Conservation (phyloP, 1,140 invertebrate species). For the Campoletis sonorensis region DNA sequence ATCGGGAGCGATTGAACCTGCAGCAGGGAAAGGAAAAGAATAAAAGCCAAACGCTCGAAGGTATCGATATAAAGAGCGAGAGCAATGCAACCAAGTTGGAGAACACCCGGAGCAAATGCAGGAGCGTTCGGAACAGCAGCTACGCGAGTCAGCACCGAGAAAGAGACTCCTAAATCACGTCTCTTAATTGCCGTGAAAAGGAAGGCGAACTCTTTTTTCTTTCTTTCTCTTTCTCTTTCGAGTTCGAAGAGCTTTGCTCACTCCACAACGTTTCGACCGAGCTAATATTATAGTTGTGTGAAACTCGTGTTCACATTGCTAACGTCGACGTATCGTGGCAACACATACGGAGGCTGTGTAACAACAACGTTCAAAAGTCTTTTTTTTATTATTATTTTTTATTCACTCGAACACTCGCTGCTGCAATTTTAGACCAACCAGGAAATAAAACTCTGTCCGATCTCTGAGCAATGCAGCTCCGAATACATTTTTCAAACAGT, state of each 20-base stretch:
- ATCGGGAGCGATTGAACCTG: conserved; percentile 4
- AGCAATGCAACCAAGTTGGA: conserved; percentile 26
- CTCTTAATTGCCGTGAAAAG: conserved; percentile 56
- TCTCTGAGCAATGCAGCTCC: no score
- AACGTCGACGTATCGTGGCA: background rate
- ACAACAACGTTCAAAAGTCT: background rate
- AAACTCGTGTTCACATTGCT: conserved; percentile 32
- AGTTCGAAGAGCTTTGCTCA: conserved; percentile 43
- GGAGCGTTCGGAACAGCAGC: conserved; percentile 26
- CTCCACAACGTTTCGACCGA: background rate
- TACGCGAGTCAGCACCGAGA: conserved; percentile 24
- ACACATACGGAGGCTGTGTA: conserved; percentile 5
- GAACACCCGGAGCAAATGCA: conserved; percentile 34
- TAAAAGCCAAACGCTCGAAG: conserved; percentile 46
- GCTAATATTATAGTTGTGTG: conserved; percentile 50
- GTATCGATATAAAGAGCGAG: conserved; percentile 49
- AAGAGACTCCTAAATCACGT: conserved; percentile 58
- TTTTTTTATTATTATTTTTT: no score
- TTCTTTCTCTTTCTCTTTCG: background rate
- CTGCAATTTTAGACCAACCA: conserved; percentile 40
- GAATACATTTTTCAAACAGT: background rate
- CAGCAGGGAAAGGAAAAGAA: conserved; percentile 28
- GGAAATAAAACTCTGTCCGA: conserved; percentile 15
- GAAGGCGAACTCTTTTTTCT: conserved; percentile 22
- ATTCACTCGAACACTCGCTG: background rate